A percentile compares a stretch with the other conserved stretches of the same genome.
phyloP scores from a whole-genome alignment of 1,140 invertebrate species.

The Leptonema lineaticorne region DNA sequence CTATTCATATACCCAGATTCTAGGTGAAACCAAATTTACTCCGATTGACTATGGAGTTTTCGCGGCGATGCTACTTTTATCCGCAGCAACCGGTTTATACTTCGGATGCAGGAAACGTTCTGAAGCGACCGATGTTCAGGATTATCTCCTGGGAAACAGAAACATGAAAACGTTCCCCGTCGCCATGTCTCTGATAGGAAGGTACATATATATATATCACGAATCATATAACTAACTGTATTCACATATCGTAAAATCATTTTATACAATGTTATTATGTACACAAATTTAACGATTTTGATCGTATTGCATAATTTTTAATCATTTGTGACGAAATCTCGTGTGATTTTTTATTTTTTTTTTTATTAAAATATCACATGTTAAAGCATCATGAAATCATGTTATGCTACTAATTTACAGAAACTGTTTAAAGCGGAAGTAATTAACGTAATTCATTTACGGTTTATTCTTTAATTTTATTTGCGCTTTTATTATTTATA shows the following conservation, averaged over 20 bases:
- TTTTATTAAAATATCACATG: too few species aligned
- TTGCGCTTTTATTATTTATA: too few species aligned
- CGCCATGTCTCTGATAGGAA: slow-evolving; percentile 78
- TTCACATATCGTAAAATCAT: neutral
- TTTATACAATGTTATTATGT: neutral
- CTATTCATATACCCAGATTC: slow-evolving; percentile 43
- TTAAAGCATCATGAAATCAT: too few species aligned
- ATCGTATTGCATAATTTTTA: too few species aligned
- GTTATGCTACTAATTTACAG: too few species aligned
- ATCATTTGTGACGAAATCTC: too few species aligned
- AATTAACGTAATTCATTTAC: too few species aligned
- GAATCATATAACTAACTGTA: too few species aligned
- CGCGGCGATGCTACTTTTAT: slow-evolving; percentile 61
- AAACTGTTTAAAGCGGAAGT: too few species aligned
- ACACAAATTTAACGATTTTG: too few species aligned
- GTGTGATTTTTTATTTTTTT: too few species aligned
- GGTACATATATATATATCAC: slow-evolving; percentile 58
- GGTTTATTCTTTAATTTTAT: too few species aligned
- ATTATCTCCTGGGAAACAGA: slow-evolving; percentile 73
- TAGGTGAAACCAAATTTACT: slow-evolving; percentile 51
- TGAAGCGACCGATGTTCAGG: slow-evolving; percentile 60
- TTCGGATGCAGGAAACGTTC: slow-evolving; percentile 61
- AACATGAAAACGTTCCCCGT: slow-evolving; percentile 76
- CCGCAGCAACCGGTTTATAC: slow-evolving; percentile 71
- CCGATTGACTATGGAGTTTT: slow-evolving; percentile 64